These are phyloP conservation scores for Cathartes aura DNA, from an alignment of 2,113 vertebrate species.

Conservation along the genomic window DNA sequence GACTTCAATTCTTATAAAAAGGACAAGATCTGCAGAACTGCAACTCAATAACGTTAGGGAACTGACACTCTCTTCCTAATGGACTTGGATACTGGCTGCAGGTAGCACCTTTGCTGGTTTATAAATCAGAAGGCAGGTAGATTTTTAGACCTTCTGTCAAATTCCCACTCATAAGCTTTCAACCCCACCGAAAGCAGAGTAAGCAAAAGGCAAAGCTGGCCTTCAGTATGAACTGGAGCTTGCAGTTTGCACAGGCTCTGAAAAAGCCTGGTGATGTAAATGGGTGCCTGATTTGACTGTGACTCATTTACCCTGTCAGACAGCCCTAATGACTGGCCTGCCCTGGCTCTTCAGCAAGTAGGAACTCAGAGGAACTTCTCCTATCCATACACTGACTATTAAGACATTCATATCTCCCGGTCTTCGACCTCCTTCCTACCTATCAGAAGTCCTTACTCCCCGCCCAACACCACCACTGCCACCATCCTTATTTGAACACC, in stretches of 20 bases:
- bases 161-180: neutral
- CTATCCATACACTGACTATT: neutral
- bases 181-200: neutral
- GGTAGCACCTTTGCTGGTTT: neutral
- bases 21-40: neutral
- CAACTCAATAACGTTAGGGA: neutral
- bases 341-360: neutral
- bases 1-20: neutral
- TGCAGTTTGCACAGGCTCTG: neutral
- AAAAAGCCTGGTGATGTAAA: neutral
- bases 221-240: neutral
- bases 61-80: neutral
- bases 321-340: neutral
- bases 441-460: neutral
- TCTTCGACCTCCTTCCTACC: rapidly evolving
- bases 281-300: neutral
- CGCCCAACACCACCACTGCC: neutral
- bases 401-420: neutral
- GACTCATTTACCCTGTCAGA: constrained; percentile 5
- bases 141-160: neutral
- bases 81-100: neutral
- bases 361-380: neutral
- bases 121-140: neutral
- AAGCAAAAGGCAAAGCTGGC: neutral
- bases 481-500: neutral